Evolutionary conservation across 1,140 invertebrate species (phyloP).

Genomic region (Drosophila repletoides): DNA sequence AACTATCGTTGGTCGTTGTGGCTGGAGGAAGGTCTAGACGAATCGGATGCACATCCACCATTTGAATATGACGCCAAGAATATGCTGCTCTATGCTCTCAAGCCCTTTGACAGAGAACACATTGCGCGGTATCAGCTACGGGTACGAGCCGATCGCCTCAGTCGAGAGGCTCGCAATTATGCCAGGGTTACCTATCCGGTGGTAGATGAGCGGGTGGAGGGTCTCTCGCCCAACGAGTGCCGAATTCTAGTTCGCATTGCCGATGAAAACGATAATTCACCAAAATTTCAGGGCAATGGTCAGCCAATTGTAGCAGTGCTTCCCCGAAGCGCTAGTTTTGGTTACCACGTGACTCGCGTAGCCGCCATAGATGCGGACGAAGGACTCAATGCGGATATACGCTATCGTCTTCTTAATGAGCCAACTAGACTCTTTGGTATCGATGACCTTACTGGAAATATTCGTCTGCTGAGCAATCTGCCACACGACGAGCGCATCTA

Average conservation of each 20-base stretch:
- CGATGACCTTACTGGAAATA: slow-evolving; percentile 88
- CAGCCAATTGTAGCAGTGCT: slow-evolving; percentile 90
- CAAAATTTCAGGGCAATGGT: slow-evolving; percentile 88
- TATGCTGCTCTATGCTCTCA: slow-evolving; percentile 87
- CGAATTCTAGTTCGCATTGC: slow-evolving; percentile 87
- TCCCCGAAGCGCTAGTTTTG: slow-evolving; percentile 89
- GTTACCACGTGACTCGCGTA: slow-evolving; percentile 89
- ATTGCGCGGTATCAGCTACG: slow-evolving; percentile 86
- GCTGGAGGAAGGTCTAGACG: slow-evolving; percentile 66
- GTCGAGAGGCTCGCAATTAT: slow-evolving; percentile 83
- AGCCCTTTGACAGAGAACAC: slow-evolving; percentile 87
- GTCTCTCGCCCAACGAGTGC: slow-evolving; percentile 84
- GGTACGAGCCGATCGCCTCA: slow-evolving; percentile 85
- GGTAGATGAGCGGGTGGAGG: slow-evolving; percentile 86
- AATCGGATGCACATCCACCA: slow-evolving; percentile 76
- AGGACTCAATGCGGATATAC: slow-evolving; percentile 90
- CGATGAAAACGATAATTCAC: slow-evolving; percentile 92
- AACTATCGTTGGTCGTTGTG: slow-evolving; percentile 72
- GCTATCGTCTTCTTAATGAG: slow-evolving; percentile 90
- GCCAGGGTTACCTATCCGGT: slow-evolving; percentile 89
- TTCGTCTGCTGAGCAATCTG: slow-evolving; percentile 85
- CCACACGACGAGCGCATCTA: slow-evolving; percentile 89
- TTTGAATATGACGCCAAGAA: slow-evolving; percentile 89
- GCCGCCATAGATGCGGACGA: slow-evolving; percentile 89
- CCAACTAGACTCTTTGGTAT: slow-evolving; percentile 88